Conservation (phyloP, 1,140 invertebrate species). For the Ridgeia piscesae region DNA sequence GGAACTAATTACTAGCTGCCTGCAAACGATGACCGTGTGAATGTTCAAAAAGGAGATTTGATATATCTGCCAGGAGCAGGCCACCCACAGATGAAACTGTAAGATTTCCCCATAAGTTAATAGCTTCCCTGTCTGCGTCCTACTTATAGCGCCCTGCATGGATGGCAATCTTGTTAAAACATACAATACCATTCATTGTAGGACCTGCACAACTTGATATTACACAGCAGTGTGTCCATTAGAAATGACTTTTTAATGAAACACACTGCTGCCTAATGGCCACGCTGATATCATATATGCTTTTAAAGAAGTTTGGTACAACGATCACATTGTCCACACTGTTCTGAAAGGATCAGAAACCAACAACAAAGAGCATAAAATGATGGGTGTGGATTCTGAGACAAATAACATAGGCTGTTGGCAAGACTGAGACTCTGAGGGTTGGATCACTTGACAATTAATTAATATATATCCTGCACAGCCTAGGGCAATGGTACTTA, state of each 20-base stretch:
- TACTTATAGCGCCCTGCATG: neutral
- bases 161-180: neutral
- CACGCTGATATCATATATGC: neutral
- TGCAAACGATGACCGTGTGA: neutral
- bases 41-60: neutral
- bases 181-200: neutral
- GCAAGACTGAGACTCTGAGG: neutral
- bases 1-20: neutral
- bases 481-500: neutral
- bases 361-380: neutral
- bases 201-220: too few species aligned
- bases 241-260: slow-evolving; percentile 5
- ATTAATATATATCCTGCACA: neutral
- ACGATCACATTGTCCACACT: neutral
- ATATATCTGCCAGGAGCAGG: neutral
- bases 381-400: neutral
- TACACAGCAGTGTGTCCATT: neutral
- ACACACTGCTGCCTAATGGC: neutral
- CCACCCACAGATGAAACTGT: neutral
- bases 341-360: neutral
- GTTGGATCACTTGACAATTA: neutral
- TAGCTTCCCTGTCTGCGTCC: neutral
- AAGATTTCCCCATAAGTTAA: neutral
- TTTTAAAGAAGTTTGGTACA: neutral
- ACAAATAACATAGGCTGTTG: neutral